Conservation (phyloP, 1,140 invertebrate genomes). For the Drosophila sulfurigaster region DNA sequence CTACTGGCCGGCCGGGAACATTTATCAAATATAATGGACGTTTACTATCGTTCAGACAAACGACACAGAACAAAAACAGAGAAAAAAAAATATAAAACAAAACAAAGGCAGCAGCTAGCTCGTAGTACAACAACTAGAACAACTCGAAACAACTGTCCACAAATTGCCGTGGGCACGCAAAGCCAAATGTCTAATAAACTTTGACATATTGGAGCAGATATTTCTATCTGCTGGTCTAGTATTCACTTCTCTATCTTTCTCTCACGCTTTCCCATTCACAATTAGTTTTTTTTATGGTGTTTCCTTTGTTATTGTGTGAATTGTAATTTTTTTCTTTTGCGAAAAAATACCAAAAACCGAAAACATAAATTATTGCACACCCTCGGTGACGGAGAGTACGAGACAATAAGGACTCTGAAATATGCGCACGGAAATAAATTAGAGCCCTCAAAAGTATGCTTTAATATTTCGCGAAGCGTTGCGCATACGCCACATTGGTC, state of each 20-base stretch:
- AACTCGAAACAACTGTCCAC: constrained; percentile 75
- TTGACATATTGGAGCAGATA: constrained; percentile 81
- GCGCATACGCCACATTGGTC: constrained; percentile 50
- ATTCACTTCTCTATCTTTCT: constrained; percentile 5
- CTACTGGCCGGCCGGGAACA: constrained; percentile 41
- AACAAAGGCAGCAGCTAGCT: neutral
- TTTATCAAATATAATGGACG: constrained; percentile 82
- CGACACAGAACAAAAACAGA: neutral
- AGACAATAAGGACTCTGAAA: constrained; percentile 63
- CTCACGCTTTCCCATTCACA: constrained; percentile 10
- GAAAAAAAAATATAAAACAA: too few relatives aligned
- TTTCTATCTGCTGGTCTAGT: constrained; percentile 56
- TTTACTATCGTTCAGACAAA: constrained; percentile 59
- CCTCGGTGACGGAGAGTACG: constrained; percentile 3
- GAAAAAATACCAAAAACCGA: constrained; percentile 7
- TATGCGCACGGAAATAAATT: constrained; percentile 60
- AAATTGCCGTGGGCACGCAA: constrained; percentile 81
- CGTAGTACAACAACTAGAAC: constrained; percentile 14
- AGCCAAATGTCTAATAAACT: constrained; percentile 81
- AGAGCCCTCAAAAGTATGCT: constrained; percentile 64
- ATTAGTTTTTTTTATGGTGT: constrained; percentile 36
- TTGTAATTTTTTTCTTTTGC: constrained; percentile 27
- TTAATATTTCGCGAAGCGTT: constrained; percentile 55
- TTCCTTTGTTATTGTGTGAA: constrained; percentile 50
- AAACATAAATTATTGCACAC: constrained; percentile 67